Percentiles rank a stretch among this genome's conserved stretches.
Conservation (phyloP, 2,113 vertebrate species). For the Polypterus bichir region DNA sequence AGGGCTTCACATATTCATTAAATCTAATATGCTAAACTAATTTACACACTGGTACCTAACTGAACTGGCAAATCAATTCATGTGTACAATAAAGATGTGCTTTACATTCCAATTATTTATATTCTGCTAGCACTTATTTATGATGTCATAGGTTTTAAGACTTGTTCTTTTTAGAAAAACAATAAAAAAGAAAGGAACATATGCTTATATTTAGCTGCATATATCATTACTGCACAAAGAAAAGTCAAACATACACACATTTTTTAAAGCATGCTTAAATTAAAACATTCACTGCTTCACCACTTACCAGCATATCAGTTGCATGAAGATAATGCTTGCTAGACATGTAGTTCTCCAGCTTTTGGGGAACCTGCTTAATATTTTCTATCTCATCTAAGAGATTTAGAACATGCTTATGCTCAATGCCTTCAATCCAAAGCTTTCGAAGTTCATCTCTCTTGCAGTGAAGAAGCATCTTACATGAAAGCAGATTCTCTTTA, state of each 20-base stretch:
- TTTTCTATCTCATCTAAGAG: constrained; percentile 94
- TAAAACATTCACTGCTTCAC: neutral
- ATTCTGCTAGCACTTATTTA: no score
- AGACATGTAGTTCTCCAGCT: constrained; percentile 80
- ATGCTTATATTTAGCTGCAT: no score
- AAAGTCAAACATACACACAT: neutral
- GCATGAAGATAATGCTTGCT: constrained; percentile 91
- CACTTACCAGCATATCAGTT: constrained; percentile 91
- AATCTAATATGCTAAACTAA: no score
- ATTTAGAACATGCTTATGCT: constrained; percentile 93
- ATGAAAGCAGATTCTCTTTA: constrained; percentile 92
- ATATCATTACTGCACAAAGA: neutral
- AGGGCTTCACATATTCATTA: no score
- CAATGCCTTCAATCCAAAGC: constrained; percentile 95
- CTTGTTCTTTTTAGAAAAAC: no score
- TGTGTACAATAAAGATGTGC: no score
- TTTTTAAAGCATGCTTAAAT: neutral
- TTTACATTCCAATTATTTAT: no score
- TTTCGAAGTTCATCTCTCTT: constrained; percentile 92
- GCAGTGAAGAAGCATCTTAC: constrained; percentile 96
- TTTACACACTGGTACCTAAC: no score
- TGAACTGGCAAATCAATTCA: no score
- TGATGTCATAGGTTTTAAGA: no score
- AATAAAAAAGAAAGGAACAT: no score
- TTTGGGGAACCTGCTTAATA: constrained; percentile 94